Conservation (phyloP, 2,888 invertebrate species). For the Cheiracanthium punctorium region DNA sequence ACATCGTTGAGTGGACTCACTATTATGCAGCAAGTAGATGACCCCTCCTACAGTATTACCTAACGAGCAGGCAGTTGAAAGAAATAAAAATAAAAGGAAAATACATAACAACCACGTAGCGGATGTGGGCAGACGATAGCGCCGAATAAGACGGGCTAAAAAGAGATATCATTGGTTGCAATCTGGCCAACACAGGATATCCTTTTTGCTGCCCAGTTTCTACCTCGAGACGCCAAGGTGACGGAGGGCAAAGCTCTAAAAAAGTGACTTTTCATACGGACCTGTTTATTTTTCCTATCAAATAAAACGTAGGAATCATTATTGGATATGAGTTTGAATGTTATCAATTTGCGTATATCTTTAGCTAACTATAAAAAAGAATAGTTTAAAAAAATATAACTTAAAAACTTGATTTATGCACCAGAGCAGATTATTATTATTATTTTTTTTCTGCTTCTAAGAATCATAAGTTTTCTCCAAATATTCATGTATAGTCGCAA, state of each 20-base stretch:
- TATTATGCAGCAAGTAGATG: not conserved
- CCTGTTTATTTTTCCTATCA: too few relatives aligned
- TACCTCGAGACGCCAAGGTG: conserved; percentile 30
- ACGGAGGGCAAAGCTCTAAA: not conserved
- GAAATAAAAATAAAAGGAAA: not conserved
- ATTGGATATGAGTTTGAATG: too few relatives aligned
- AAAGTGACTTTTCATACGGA: not conserved
- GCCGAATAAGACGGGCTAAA: not conserved
- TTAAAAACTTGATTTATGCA: too few relatives aligned
- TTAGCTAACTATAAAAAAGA: too few relatives aligned
- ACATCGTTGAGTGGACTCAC: too few relatives aligned
- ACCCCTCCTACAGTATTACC: not conserved
- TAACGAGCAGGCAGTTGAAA: not conserved
- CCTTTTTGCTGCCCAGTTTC: conserved; percentile 54
- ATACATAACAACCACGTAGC: not conserved
- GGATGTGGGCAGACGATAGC: conserved; percentile 13
- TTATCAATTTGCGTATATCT: too few relatives aligned
- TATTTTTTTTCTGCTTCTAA: too few relatives aligned
- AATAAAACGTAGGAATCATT: too few relatives aligned
- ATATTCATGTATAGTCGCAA: too few relatives aligned
- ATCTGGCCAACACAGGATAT: conserved; percentile 58
- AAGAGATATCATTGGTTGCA: conserved; percentile 23
- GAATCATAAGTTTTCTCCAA: too few relatives aligned
- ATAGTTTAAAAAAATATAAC: too few relatives aligned
- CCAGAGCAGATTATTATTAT: too few relatives aligned